Base-by-base conservation (phyloP, 1,140 invertebrate genomes). In the Scaptodrosophila lebanonensis region DNA sequence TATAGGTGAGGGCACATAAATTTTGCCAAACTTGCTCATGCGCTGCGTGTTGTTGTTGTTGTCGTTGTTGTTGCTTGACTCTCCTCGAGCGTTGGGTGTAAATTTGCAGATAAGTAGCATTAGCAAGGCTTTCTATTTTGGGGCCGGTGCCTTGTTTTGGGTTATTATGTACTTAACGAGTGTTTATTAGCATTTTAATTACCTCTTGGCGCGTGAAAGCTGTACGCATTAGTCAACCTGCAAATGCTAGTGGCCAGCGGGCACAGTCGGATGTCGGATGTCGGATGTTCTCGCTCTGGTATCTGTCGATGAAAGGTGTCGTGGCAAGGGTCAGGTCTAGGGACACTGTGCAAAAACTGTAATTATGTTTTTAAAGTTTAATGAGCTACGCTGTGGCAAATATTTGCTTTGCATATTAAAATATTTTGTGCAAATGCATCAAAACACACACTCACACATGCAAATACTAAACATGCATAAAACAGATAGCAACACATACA, bases 101-200 rank as follows among this genome's bases (percentile, higher is more conserved):
- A 79, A 79, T 82, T 79, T 69, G 75, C 75, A 79, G 73, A 79
- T 79, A 79, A 79, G 75, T 79, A 77, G 68, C 65, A 66, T 79
- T 79, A 79, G 73, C 73, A 52, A 52, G 68, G 60, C 39, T 58
- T 53, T 79, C 50, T 60, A 59, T 77, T 49, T 33, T 36, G 52
- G 20, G 11, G 29, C 35, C 32, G 50, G 42, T 43, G 40, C 29
- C 20, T 2, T 30, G 22, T n/a, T 52, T 33, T 45, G 58, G 72
- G 67, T 72, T 82, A 79, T 79, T 79, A 79, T 79, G 73, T 82
- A 79, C 68, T 79, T 79, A 79, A 79, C 73, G 73, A 79, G 73
- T 73, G 73, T 79, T 79, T 79, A 79, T 79, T 79, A 79, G 73
- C 73, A 79, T 82, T 79, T 79, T 79, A 79, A 79, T 79, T 79